Conservation (phyloP, 2,113 vertebrate genomes). For the Amblyopsis rosae region DNA sequence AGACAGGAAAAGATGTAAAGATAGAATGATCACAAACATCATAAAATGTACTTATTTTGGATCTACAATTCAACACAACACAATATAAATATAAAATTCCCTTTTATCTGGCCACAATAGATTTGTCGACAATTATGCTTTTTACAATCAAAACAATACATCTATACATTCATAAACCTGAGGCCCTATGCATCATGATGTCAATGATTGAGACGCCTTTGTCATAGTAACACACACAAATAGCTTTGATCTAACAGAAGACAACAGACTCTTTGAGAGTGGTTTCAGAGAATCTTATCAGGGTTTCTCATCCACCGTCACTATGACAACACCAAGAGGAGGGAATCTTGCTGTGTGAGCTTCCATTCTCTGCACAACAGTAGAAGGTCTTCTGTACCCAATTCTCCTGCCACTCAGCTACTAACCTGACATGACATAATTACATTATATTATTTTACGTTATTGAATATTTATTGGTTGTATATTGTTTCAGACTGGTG, state of each 20-base stretch:
- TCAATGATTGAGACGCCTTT: too few species aligned
- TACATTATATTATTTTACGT: too few species aligned
- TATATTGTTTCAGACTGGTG: too few species aligned
- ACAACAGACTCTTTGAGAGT: constrained; percentile 62
- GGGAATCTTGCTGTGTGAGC: constrained; percentile 59
- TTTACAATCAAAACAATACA: constrained; percentile 37
- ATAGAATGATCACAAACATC: constrained; percentile 10
- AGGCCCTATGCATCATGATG: constrained; percentile 4
- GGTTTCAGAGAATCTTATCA: constrained; percentile 55
- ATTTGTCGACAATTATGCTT: constrained; percentile 16
- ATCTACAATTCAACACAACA: not conserved
- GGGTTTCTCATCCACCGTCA: constrained; percentile 22
- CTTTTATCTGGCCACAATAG: constrained; percentile 11
- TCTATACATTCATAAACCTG: constrained; percentile 24
- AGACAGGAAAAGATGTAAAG: constrained; percentile 35
- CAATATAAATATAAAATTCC: constrained; percentile 18
- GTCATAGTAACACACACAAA: constrained; percentile 39
- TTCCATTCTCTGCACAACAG: constrained; percentile 63
- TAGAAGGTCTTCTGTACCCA: constrained; percentile 59
- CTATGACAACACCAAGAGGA: constrained; percentile 49
- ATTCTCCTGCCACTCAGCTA: constrained; percentile 32
- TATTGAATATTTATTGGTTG: too few species aligned
- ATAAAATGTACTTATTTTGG: not conserved
- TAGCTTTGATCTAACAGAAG: constrained; percentile 29
- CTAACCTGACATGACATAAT: constrained; percentile 4